Conservation (phyloP, 2,888 invertebrate genomes). For the Dryobota labecula region DNA sequence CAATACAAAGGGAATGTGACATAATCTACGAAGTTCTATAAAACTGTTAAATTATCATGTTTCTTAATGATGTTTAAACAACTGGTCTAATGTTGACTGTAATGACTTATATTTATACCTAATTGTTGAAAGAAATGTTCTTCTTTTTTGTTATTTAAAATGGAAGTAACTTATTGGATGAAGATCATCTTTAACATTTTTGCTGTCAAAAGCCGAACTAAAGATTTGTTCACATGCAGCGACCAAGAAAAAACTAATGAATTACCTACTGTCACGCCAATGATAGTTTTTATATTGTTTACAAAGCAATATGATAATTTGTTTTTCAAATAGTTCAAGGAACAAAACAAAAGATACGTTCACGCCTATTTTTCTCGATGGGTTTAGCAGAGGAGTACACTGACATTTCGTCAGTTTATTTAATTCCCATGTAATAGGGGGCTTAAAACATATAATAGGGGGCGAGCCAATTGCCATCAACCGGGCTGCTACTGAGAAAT, state of each 20-base stretch:
- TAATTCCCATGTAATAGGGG: too few species aligned
- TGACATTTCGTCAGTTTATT: too few species aligned
- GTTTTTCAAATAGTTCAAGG: slow-evolving; percentile 1
- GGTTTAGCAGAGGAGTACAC: background rate
- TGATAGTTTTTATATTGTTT: background rate
- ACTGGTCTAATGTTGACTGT: background rate
- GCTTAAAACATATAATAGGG: too few species aligned
- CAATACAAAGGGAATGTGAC: background rate
- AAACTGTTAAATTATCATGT: slow-evolving; percentile 13
- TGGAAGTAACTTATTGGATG: background rate
- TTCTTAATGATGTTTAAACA: slow-evolving; percentile 18
- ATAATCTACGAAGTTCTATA: background rate
- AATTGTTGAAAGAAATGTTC: background rate
- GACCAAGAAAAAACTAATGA: background rate
- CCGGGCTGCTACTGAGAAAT: background rate
- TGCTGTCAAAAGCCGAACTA: background rate
- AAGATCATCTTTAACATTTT: background rate
- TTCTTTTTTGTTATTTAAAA: background rate
- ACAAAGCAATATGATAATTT: slow-evolving; percentile 7
- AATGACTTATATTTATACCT: background rate
- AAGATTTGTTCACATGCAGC: background rate
- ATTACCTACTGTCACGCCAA: background rate
- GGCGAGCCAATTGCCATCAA: background rate
- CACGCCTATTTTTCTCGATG: background rate
- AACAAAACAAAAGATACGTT: background rate